Evolutionary conservation across 2,113 vertebrate genomes (phyloP).

Genomic region (Burhinus bistriatus): DNA sequence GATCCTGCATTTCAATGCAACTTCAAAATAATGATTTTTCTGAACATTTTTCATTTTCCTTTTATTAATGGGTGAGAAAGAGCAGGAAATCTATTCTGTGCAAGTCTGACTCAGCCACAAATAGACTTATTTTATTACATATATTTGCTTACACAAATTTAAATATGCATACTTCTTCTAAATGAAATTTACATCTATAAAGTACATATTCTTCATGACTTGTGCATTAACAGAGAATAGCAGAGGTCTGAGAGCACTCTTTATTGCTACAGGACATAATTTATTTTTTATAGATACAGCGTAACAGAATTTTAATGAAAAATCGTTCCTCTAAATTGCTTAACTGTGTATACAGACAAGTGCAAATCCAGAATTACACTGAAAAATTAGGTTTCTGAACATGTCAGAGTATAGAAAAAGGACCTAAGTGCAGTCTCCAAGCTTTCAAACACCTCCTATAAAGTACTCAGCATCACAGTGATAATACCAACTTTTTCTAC

Average conservation of each 20-base stretch:
- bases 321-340: neutral
- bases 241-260: neutral
- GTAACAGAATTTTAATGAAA: neutral
- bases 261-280: neutral
- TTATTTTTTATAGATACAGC: neutral
- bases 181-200: neutral
- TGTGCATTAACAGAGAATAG: neutral
- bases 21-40: neutral
- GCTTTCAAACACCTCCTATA: neutral
- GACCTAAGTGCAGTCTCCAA: neutral
- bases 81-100: neutral
- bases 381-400: neutral
- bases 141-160: neutral
- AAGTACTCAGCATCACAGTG: neutral
- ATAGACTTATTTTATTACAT: neutral
- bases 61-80: neutral
- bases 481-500: neutral
- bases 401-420: rapidly evolving
- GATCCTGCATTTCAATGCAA: neutral
- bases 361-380: neutral
- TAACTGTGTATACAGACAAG: neutral
- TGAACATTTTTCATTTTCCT: neutral
- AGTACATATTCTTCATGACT: neutral
- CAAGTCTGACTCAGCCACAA: neutral
- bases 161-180: neutral